A percentile compares a stretch with the other conserved stretches of the same genome.
Conservation (phyloP, 2,113 vertebrate species). For the Lophotis ruficrista region DNA sequence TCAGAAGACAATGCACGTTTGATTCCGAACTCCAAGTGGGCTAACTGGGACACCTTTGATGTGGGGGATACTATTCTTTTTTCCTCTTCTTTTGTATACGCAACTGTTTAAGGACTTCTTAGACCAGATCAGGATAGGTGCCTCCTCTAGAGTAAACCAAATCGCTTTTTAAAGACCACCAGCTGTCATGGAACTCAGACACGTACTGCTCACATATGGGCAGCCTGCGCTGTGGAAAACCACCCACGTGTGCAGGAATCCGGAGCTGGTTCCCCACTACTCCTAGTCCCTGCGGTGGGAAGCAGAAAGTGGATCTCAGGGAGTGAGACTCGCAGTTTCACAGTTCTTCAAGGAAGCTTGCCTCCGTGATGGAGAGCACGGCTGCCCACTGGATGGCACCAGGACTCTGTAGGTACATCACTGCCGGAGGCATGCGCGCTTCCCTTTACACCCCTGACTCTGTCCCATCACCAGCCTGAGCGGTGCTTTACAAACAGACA, state of each 20-base stretch:
- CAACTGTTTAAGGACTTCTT: not conserved
- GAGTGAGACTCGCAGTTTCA: not conserved
- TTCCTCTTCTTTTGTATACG: not conserved
- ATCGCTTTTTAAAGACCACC: not conserved
- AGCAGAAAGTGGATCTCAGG: not conserved
- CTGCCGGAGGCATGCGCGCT: rapidly evolving
- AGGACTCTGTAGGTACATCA: rapidly evolving
- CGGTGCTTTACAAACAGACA: not conserved
- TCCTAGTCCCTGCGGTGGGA: not conserved
- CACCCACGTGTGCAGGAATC: rapidly evolving
- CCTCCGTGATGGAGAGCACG: rapidly evolving
- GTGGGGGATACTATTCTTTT: not conserved
- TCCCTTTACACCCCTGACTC: not conserved
- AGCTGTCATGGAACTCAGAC: not conserved
- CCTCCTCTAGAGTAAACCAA: not conserved
- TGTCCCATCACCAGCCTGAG: rapidly evolving
- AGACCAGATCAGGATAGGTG: not conserved
- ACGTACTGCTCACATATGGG: rapidly evolving
- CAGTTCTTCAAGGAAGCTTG: not conserved
- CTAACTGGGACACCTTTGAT: too few species aligned
- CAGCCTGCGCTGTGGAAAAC: rapidly evolving
- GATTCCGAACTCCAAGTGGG: not conserved
- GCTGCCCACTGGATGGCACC: not conserved
- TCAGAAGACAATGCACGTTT: rapidly evolving
- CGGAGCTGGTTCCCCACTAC: rapidly evolving